phyloP scores from a whole-genome alignment of 2,888 invertebrate genomes.

The Drosophila seclusa region DNA sequence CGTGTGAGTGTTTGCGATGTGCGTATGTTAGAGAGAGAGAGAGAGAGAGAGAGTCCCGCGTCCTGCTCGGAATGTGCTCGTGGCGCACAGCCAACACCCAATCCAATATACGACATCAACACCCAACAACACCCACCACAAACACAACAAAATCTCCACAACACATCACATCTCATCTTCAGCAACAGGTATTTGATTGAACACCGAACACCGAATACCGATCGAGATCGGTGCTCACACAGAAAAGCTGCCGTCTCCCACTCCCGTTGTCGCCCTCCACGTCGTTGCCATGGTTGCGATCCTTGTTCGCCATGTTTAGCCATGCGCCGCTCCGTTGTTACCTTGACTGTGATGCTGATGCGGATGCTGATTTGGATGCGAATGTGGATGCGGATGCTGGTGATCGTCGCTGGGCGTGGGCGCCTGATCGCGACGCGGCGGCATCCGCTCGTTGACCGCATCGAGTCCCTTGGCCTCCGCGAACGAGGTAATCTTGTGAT shows the following conservation, averaged over 20 bases:
- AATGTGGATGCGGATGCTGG: constrained; percentile 53
- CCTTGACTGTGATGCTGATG: constrained; percentile 63
- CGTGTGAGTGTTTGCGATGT: not conserved
- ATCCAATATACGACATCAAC: constrained; percentile 5
- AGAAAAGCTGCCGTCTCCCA: constrained; percentile 9
- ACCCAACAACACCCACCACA: constrained; percentile 9
- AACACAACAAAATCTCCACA: constrained; percentile 8
- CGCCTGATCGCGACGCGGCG: constrained; percentile 95
- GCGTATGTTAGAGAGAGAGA: not conserved
- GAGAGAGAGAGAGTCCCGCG: not conserved
- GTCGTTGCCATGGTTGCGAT: constrained; percentile 19
- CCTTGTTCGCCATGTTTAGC: constrained; percentile 61
- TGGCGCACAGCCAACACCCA: constrained; percentile 8
- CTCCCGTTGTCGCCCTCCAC: constrained; percentile 24
- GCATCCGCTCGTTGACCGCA: constrained; percentile 99
- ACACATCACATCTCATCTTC: constrained; percentile 8
- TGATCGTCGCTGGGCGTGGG: constrained; percentile 86
- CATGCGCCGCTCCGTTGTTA: constrained; percentile 75
- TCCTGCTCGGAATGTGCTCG: not conserved
- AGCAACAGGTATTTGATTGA: constrained; percentile 15
- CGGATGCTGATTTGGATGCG: constrained; percentile 51
- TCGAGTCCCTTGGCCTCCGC: constrained; percentile 92
- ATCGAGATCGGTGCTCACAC: constrained; percentile 14
- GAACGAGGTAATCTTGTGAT: constrained; percentile 99
- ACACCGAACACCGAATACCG: constrained; percentile 8